Base-by-base conservation (phyloP, 2,797 vertebrate species). In the Artibeus lituratus region DNA sequence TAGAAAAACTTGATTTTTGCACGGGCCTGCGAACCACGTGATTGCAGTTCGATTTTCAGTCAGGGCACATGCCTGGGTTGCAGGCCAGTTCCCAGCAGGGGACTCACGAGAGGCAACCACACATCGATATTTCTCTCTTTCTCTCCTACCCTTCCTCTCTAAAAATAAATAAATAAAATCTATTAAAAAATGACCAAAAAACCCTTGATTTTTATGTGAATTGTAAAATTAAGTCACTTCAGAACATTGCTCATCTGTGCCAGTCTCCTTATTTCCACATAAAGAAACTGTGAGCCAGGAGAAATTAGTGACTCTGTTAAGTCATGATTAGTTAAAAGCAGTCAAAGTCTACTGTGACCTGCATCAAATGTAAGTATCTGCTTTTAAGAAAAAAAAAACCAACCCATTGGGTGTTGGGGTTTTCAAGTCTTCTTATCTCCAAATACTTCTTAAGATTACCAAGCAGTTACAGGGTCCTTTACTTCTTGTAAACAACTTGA, bases 271-370 rank as follows among this genome's bases (percentile, higher is more conserved):
- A 49, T 70, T 95, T 94, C n/a, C 87, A n/a, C 35, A 37, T 72
- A 69, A 67, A 14, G 39, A 81, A 77, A 92, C 92, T 83, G 53
- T 85, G 62, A 53, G 24, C 26, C 16, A 82, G 80, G 42, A 83
- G 49, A 86, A 87, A 65, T 92, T 57, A 59, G 19, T 92, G 72
- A 55, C 94, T 93, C 26, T 78, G 42, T 81, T 80, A 90, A 85
- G 65, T 88, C 49, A 95, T 88, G 39, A 53, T 96, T 76, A 76
- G 9, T 91, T 96, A 89, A 65, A 93, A 90, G 37, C 18, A 94
- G 37, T 53, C 32, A 83, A 65, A 57, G 42, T 95, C 35, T 86
- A 0, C 19, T 87, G 32, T 90, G 82, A 62, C 62, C 16, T 47
- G 6, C 59, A 80, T 87, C 12, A 94, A 44, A 88, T 92, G 47